Conservation (phyloP, 1,140 invertebrate genomes). For the Leptopilina boulardi region DNA sequence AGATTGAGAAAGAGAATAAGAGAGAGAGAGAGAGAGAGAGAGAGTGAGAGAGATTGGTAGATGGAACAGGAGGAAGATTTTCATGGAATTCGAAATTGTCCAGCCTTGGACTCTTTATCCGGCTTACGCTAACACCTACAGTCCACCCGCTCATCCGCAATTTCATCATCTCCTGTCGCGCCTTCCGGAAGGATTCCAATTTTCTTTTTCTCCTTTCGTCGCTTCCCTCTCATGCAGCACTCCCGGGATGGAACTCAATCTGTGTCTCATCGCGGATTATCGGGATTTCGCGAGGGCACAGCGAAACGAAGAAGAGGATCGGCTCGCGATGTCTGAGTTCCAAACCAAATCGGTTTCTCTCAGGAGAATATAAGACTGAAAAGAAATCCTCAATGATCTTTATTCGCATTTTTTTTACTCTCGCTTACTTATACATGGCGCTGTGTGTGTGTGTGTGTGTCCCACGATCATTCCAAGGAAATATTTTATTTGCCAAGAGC, state of each 20-base stretch:
- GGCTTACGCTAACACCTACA: constrained; percentile 70
- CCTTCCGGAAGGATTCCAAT: constrained; percentile 69
- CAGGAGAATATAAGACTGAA: constrained; percentile 1
- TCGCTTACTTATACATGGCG: neutral
- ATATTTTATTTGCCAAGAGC: neutral
- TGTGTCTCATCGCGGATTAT: constrained; percentile 75
- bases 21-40: neutral
- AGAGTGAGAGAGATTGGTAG: neutral
- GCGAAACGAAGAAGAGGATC: constrained; percentile 36
- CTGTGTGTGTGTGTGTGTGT: too few relatives aligned
- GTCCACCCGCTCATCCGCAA: constrained; percentile 64
- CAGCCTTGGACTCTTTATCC: constrained; percentile 50
- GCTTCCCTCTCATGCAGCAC: constrained; percentile 55
- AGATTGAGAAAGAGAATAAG: neutral
- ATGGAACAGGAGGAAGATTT: constrained; percentile 26
- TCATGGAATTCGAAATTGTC: constrained; percentile 5
- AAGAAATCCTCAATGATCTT: constrained; percentile 20
- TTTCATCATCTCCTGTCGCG: constrained; percentile 70
- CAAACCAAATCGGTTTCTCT: constrained; percentile 21
- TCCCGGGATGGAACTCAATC: constrained; percentile 68
- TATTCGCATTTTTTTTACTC: constrained; percentile 23
- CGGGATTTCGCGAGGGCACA: constrained; percentile 67
- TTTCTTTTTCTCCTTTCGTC: constrained; percentile 62
- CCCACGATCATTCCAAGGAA: constrained; percentile 25
- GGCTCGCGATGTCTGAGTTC: constrained; percentile 27